Conservation (phyloP, 2,797 vertebrate species). For the Xiphorhynchus erythropygius region DNA sequence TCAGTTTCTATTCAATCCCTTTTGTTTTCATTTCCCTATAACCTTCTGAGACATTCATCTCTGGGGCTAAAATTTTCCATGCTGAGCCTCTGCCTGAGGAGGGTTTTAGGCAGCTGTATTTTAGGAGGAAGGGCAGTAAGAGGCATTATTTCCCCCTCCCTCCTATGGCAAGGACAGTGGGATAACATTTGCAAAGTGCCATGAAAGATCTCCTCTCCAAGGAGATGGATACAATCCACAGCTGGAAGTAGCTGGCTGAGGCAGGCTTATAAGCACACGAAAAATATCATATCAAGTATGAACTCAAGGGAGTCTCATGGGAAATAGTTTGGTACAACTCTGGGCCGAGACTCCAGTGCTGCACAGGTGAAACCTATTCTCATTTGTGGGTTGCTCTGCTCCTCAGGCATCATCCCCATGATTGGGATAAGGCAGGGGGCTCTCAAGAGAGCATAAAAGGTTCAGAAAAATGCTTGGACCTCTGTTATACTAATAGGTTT, state of each 20-base stretch:
- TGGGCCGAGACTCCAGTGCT: background rate
- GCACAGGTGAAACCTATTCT: background rate
- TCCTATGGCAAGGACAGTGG: background rate
- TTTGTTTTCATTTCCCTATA: slow-evolving; percentile 2
- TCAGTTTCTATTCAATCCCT: background rate
- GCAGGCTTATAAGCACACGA: background rate
- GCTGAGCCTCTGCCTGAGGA: background rate
- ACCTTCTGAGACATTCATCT: background rate
- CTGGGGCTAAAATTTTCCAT: background rate
- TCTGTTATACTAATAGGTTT: background rate
- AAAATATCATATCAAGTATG: background rate
- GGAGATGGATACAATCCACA: background rate
- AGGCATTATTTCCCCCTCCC: background rate
- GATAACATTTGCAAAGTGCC: background rate
- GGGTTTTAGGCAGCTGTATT: background rate
- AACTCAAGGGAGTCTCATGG: background rate
- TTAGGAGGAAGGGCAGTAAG: background rate
- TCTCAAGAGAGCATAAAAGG: background rate
- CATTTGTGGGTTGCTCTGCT: background rate
- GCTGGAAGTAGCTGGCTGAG: background rate
- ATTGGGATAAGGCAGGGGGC: background rate
- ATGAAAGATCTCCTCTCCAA: background rate
- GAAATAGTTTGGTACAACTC: background rate
- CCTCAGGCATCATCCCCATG: background rate
- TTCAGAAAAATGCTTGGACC: background rate